Evolutionary conservation across 2,888 invertebrate species (phyloP), one percentile per base, ranked within the genome.

Genomic region (Harpalus rubripes): DNA sequence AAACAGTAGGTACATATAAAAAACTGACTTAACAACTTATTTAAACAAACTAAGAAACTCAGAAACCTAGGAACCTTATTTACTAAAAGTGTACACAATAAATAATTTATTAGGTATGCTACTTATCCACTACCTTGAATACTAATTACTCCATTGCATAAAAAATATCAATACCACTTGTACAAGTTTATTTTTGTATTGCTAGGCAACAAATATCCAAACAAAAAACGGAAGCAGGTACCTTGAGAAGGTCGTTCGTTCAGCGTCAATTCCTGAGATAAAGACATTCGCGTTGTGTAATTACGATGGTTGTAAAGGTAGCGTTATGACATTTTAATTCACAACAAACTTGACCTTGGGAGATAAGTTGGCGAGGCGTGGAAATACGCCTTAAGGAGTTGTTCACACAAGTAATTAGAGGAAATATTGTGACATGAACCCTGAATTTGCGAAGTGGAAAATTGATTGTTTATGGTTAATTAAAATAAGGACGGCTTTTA

Each of bases 191-290:
- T 52, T 52, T 52, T 10, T 12, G 44, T 52, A 52, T 52, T 7
- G 44, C 44, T 12, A 12, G 12, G 44, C 12, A 10, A 52, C 32
- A 32, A 6, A 32, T 32, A 32, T 32, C 32, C 32, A 52, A 52
- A 52, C 44, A 52, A 52, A 52, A 52, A 52, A 52, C 44, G 44
- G 44, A 52, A 12, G 10, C 32, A 5, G 52, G 15, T 44, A 32
- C 84, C 84, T 84, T 84, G 84, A 78, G 84, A 84, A 84, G 84
- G 84, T 78, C 84, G 84, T 65, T 78, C 12, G 78, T 32, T 52
- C 12, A 1, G 16, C 63, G 32, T 78, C 65, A 84, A 65, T 78
- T 52, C 52, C 78, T 76, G 22, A 63, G 76, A 76, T 84, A 84
- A 83, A 59, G 59, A 76, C 22, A 74, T 32, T 39, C 16, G 18